A percentile compares a stretch with the other conserved stretches of the same genome.
Conservation (phyloP, 2,888 invertebrate species). For the Tenodera sinensis region DNA sequence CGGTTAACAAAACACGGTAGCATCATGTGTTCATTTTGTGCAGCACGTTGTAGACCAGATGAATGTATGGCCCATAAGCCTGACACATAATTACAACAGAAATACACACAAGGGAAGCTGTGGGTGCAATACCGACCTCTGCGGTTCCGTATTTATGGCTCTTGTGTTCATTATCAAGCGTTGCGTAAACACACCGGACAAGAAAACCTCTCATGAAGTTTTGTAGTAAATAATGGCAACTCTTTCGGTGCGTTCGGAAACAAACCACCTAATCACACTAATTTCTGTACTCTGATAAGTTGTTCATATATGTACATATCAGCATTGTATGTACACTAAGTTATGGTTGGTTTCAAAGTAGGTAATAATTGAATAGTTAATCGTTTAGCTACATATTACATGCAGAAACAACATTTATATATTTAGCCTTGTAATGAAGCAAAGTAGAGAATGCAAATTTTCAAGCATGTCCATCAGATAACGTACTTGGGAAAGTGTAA, state of each 20-base stretch:
- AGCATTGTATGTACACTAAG: no score
- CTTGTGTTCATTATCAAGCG: neutral
- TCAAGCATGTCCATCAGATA: no score
- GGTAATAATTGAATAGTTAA: no score
- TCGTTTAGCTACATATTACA: no score
- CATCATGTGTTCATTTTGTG: neutral
- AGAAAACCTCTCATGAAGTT: neutral
- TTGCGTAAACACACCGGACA: neutral
- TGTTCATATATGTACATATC: no score
- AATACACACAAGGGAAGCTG: neutral
- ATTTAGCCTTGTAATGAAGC: no score
- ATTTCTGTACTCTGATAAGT: no score
- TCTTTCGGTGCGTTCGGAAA: neutral
- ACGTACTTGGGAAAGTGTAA: no score
- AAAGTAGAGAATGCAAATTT: no score
- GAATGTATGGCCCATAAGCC: neutral
- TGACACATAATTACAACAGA: neutral
- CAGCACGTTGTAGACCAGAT: neutral
- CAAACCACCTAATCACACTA: neutral
- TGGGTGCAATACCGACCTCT: neutral
- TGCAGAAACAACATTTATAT: no score
- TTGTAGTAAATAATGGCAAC: neutral
- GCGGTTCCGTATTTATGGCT: neutral
- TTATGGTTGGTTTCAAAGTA: no score
- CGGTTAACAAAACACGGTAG: neutral